These are phyloP conservation scores for Acleris sparsana DNA, from an alignment of 2,888 invertebrate genomes.

Conservation along the genomic window DNA sequence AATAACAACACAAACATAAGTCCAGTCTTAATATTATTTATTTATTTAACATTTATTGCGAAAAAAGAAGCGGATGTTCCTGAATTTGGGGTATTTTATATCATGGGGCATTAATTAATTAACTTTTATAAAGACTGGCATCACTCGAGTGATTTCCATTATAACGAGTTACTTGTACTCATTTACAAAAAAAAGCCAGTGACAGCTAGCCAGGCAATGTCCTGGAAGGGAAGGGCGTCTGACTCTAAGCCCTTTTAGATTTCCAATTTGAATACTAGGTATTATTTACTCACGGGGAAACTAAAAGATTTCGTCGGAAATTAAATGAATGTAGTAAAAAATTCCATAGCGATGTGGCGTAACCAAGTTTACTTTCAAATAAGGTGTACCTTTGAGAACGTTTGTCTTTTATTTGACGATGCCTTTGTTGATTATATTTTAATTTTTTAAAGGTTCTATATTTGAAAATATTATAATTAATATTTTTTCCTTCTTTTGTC, in stretches of 20 bases:
- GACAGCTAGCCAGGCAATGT: conserved; percentile 1
- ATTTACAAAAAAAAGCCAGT: not conserved
- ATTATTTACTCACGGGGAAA: not conserved
- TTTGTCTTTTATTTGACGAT: conserved; percentile 3
- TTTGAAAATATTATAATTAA: not conserved
- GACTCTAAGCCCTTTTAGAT: not conserved
- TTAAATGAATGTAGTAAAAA: not conserved
- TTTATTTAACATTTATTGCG: too few species aligned
- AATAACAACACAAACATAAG: too few species aligned
- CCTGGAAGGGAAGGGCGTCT: not conserved
- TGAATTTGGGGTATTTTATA: too few species aligned
- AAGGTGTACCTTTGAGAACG: not conserved
- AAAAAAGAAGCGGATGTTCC: too few species aligned
- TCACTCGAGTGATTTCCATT: too few species aligned
- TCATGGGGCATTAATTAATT: too few species aligned
- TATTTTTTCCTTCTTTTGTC: not conserved
- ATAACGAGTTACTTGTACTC: not conserved
- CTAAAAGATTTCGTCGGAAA: not conserved
- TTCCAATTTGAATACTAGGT: conserved; percentile 3
- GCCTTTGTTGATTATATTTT: not conserved
- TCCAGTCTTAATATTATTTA: too few species aligned
- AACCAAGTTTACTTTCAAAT: conserved; percentile 2
- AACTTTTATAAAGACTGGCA: not conserved
- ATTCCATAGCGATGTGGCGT: not conserved
- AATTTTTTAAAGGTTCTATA: not conserved